These are phyloP conservation scores for Globia sparganii DNA, from an alignment of 2,888 invertebrate genomes.

Conservation along the genomic window DNA sequence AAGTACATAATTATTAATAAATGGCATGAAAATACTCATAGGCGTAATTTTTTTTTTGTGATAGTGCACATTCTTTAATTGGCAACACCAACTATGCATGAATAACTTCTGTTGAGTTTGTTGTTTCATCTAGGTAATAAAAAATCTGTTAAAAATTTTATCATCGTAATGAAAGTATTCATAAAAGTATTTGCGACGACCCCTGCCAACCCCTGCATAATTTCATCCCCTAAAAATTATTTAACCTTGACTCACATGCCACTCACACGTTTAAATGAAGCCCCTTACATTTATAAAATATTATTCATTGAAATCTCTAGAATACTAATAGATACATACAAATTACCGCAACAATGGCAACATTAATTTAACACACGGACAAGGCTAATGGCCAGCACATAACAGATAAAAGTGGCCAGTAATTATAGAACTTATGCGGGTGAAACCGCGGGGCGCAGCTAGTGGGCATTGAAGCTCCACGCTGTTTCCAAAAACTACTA, in stretches of 20 bases:
- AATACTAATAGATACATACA: not conserved
- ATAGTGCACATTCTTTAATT: not conserved
- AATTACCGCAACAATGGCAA: not conserved
- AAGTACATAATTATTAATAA: not conserved
- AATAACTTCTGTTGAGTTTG: not conserved
- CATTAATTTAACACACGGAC: not conserved
- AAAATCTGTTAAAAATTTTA: not conserved
- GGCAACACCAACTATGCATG: not conserved
- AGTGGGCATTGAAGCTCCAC: not conserved
- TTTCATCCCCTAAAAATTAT: conserved; percentile 19
- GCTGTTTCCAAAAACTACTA: not conserved
- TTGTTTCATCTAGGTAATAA: too few species aligned
- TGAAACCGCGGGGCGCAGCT: too few species aligned
- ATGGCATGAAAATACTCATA: not conserved
- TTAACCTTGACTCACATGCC: conserved; percentile 47
- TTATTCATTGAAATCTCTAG: not conserved
- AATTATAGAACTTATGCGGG: too few species aligned
- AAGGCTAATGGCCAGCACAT: not conserved
- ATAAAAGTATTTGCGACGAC: conserved; percentile 15
- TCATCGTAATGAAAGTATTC: not conserved
- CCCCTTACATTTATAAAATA: not conserved
- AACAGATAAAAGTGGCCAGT: too few species aligned
- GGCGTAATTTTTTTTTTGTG: not conserved
- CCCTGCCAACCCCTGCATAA: conserved; percentile 33
- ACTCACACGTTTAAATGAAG: not conserved